Percentiles rank a stretch among this genome's conserved stretches.
phyloP scores from a whole-genome alignment of 1,140 invertebrate genomes.

The Cydia splendana region DNA sequence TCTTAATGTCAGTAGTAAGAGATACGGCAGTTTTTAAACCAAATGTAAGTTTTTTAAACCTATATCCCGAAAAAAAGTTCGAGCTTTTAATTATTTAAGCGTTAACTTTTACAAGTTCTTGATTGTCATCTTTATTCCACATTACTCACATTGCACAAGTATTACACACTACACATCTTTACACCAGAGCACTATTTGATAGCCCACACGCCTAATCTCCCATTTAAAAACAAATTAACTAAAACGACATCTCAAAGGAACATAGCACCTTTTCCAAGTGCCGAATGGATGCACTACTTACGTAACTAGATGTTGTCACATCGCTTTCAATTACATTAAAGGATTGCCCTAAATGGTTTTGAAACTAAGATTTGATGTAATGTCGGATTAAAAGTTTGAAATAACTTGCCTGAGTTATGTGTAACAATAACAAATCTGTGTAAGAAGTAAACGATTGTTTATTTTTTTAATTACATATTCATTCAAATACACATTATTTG shows the following conservation, averaged over 20 bases:
- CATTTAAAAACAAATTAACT: conserved; percentile 5
- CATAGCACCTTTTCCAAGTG: background rate
- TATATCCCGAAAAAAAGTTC: no score
- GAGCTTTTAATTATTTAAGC: no score
- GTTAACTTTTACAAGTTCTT: no score
- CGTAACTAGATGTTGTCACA: conserved; percentile 6
- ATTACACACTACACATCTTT: background rate
- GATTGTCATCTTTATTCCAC: no score
- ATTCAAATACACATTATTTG: no score
- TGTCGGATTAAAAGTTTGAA: conserved; percentile 36
- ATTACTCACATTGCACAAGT: background rate
- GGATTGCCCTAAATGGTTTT: conserved; percentile 16
- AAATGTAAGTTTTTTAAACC: no score
- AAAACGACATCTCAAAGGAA: background rate
- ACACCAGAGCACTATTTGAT: background rate
- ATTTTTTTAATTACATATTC: no score
- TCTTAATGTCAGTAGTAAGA: no score
- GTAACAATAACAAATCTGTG: no score
- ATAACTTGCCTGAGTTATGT: background rate
- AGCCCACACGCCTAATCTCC: conserved; percentile 1
- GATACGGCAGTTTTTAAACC: no score
- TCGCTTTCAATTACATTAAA: conserved; percentile 22
- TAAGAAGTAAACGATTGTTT: no score
- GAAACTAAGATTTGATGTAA: conserved; percentile 12
- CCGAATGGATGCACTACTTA: conserved; percentile 8